A percentile compares a stretch with the other conserved stretches of the same genome.
Evolutionary conservation across 2,888 invertebrate species (phyloP).

Genomic region (Stomorhina lunata): DNA sequence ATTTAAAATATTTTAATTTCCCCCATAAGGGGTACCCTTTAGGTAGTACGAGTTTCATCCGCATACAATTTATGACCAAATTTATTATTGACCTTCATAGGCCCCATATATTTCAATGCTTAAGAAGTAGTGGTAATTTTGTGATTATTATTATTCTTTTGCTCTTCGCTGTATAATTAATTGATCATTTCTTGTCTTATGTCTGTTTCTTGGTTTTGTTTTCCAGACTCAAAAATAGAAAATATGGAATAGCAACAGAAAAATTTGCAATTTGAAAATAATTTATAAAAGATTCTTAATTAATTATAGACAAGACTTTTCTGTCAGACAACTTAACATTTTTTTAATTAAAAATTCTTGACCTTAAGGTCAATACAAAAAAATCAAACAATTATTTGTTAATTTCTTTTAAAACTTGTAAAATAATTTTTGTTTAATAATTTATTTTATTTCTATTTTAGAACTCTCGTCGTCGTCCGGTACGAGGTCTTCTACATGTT

Average conservation of each 20-base stretch:
- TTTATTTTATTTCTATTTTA: slow-evolving; percentile 80
- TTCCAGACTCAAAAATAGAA: no score
- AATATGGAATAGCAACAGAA: background rate
- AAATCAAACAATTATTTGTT: background rate
- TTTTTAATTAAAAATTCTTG: slow-evolving; percentile 44
- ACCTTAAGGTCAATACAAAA: slow-evolving; percentile 46
- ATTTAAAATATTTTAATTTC: background rate
- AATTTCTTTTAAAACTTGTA: background rate
- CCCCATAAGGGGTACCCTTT: no score
- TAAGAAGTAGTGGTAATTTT: no score
- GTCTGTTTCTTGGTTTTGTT: background rate
- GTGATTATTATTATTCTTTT: no score
- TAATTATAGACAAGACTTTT: slow-evolving; percentile 14
- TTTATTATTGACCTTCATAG: no score
- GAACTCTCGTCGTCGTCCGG: slow-evolving; percentile 93
- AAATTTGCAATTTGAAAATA: slow-evolving; percentile 42
- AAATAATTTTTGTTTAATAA: background rate
- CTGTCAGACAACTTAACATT: slow-evolving; percentile 41
- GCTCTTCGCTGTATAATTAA: background rate
- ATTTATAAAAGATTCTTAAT: slow-evolving; percentile 54
- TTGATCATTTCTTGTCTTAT: background rate
- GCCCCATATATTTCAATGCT: no score
- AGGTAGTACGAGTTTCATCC: no score
- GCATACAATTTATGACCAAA: no score
- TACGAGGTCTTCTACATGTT: slow-evolving; percentile 93